phyloP scores from a whole-genome alignment of 2,888 invertebrate genomes.

The Arctia plantaginis region DNA sequence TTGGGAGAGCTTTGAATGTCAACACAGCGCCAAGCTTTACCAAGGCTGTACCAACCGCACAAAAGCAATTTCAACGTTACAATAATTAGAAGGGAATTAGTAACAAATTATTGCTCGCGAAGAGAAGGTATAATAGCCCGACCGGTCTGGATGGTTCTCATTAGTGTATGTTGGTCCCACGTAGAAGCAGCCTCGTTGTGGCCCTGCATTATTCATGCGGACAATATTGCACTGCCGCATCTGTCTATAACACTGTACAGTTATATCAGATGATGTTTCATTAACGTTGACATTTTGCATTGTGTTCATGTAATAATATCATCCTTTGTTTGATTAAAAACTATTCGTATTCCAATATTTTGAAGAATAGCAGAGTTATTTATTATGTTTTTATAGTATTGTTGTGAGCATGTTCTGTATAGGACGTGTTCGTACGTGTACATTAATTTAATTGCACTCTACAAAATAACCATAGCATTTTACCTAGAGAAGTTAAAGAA shows the following conservation, averaged over 20 bases:
- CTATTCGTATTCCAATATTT: slow-evolving; percentile 22
- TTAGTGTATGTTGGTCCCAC: slow-evolving; percentile 76
- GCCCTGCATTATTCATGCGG: slow-evolving; percentile 84
- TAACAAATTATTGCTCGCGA: slow-evolving; percentile 81
- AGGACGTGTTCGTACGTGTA: neutral
- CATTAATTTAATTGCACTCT: neutral
- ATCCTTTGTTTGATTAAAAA: slow-evolving; percentile 49
- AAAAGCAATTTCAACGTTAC: slow-evolving; percentile 63
- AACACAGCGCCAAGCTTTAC: slow-evolving; percentile 37
- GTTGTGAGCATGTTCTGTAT: neutral
- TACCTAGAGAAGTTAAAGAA: too few species aligned
- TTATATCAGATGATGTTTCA: slow-evolving; percentile 60
- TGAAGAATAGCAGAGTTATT: slow-evolving; percentile 8
- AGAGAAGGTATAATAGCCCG: slow-evolving; percentile 75
- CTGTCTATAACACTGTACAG: slow-evolving; percentile 61
- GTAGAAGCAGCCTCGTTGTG: slow-evolving; percentile 69
- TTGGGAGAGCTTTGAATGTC: slow-evolving; percentile 25
- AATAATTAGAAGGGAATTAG: slow-evolving; percentile 82
- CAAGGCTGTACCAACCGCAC: slow-evolving; percentile 46
- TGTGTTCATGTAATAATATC: slow-evolving; percentile 53
- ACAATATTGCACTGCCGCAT: slow-evolving; percentile 80
- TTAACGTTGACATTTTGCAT: slow-evolving; percentile 60
- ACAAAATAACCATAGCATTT: neutral
- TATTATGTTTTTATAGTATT: neutral
- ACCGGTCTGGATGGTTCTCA: slow-evolving; percentile 78